A percentile compares a stretch with the other conserved stretches of the same genome.
These are phyloP conservation scores for Emydura subglobosa DNA, from an alignment of 2,113 vertebrate genomes.

Conservation along the genomic window DNA sequence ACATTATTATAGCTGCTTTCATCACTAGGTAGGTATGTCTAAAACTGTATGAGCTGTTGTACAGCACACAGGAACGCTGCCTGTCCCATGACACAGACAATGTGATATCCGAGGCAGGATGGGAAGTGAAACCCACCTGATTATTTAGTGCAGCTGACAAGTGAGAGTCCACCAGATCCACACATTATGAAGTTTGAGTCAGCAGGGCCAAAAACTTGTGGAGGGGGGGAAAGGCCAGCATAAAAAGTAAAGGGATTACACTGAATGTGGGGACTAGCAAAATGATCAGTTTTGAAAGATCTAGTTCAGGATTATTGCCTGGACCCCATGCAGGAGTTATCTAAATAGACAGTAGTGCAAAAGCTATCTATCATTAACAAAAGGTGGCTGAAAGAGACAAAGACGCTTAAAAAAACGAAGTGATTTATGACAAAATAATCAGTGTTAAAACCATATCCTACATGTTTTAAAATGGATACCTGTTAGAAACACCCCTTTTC, in stretches of 20 bases:
- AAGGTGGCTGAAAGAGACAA: no score
- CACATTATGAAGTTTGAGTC: not conserved
- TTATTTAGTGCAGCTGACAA: not conserved
- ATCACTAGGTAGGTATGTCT: not conserved
- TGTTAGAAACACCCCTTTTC: no score
- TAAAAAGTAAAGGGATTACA: not conserved
- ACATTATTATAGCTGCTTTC: not conserved
- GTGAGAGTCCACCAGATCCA: not conserved
- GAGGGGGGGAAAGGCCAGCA: not conserved
- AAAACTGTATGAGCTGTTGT: not conserved
- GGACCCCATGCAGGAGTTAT: not conserved
- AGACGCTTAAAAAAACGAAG: no score
- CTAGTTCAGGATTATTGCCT: no score
- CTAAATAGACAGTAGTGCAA: no score
- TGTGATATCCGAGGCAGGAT: not conserved
- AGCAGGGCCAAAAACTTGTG: not conserved
- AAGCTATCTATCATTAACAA: no score
- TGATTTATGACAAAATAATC: no score
- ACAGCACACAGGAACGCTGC: not conserved
- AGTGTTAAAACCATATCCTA: no score
- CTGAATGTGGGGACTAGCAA: accelerated
- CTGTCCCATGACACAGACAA: not conserved
- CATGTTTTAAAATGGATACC: no score
- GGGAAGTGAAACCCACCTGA: not conserved
- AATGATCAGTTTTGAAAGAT: not conserved